These are phyloP conservation scores for Apteryx owenii DNA, from an alignment of 2,113 vertebrate species.

Conservation along the genomic window DNA sequence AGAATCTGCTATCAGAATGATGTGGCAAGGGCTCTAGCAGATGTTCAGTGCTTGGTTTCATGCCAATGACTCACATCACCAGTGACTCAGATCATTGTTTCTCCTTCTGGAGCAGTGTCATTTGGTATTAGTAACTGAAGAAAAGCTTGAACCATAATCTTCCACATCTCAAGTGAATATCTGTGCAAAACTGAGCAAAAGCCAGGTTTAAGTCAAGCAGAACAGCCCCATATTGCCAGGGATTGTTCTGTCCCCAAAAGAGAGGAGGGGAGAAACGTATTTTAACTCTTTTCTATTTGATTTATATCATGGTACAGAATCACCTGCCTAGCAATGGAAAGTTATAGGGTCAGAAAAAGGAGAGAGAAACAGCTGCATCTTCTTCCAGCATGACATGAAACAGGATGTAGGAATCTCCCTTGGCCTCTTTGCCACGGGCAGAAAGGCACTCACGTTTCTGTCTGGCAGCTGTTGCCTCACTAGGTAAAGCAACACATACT, in stretches of 20 bases:
- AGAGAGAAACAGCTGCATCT: background rate
- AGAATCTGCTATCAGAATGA: background rate
- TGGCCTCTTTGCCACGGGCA: background rate
- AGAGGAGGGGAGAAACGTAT: background rate
- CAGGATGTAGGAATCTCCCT: background rate
- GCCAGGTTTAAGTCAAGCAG: background rate
- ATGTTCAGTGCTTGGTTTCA: slow-evolving; percentile 16
- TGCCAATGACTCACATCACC: slow-evolving; percentile 10
- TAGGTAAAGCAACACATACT: background rate
- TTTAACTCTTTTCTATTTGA: background rate
- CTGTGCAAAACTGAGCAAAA: background rate
- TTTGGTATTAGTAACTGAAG: slow-evolving; percentile 1
- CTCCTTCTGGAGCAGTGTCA: background rate
- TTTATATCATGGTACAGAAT: background rate
- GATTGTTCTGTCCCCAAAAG: background rate
- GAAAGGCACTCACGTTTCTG: background rate
- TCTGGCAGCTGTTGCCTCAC: background rate
- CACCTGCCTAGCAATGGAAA: background rate
- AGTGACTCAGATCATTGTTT: slow-evolving; percentile 16
- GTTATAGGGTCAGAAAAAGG: background rate
- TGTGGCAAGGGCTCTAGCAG: background rate
- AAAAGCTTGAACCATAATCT: background rate
- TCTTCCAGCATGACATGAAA: background rate
- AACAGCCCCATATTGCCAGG: background rate
- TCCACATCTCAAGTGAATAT: background rate